Evolutionary conservation across 2,113 vertebrate genomes (phyloP).

Genomic region (Grallaria varia): DNA sequence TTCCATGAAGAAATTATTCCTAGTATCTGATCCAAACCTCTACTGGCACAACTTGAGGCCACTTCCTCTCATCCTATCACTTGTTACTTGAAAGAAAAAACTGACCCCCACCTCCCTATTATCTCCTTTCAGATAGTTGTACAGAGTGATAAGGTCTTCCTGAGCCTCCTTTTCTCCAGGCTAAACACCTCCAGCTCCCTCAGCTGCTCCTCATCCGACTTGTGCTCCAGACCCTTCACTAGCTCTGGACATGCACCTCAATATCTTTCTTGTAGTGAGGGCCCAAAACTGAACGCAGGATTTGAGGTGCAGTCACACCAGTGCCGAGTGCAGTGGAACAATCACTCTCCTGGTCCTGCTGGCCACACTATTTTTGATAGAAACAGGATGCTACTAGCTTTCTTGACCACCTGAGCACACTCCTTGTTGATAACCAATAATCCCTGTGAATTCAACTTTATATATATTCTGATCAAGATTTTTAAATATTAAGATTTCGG

Average conservation of each 20-base stretch:
- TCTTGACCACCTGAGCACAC: not conserved
- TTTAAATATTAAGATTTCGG: not conserved
- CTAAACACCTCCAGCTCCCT: not conserved
- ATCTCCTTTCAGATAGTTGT: not conserved
- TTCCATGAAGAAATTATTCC: not conserved
- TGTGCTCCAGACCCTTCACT: not conserved
- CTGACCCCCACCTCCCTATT: fast-evolving
- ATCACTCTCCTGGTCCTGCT: not conserved
- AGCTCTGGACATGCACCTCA: not conserved
- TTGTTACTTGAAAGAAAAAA: not conserved
- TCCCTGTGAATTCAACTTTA: not conserved
- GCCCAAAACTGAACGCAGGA: not conserved
- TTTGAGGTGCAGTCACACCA: not conserved
- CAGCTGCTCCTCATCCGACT: not conserved
- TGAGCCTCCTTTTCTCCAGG: not conserved
- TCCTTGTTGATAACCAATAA: not conserved
- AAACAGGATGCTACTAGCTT: not conserved
- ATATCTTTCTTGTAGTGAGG: not conserved
- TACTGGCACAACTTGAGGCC: not conserved
- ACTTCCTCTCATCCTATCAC: not conserved
- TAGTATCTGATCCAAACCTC: not conserved
- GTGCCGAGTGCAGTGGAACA: not conserved
- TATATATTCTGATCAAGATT: not conserved
- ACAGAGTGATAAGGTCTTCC: fast-evolving
- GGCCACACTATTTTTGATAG: not conserved